Evolutionary conservation across 2,113 vertebrate genomes (phyloP).

Genomic region (Etheostoma cragini): DNA sequence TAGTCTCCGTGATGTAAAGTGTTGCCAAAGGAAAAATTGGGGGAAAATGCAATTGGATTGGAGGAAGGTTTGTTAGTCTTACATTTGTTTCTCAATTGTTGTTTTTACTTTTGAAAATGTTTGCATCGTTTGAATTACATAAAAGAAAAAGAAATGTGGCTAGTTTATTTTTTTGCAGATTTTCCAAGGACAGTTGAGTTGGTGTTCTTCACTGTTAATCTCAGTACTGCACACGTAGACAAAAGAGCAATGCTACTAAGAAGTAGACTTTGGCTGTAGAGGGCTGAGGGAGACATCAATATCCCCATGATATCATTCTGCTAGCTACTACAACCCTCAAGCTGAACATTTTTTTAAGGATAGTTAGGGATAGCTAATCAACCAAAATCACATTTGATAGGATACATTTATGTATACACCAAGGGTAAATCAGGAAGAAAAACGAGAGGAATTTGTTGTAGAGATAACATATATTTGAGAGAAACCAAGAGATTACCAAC

Average conservation of each 20-base stretch:
- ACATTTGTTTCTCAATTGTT: neutral
- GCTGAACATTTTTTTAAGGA: neutral
- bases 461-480: neutral
- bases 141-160: too few relatives aligned
- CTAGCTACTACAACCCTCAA: neutral
- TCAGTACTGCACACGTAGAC: too few relatives aligned
- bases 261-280: too few relatives aligned
- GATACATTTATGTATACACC: neutral
- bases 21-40: neutral
- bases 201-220: too few relatives aligned
- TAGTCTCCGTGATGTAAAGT: neutral
- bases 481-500: neutral
- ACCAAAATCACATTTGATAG: neutral
- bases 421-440: neutral
- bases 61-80: neutral
- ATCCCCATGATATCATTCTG: neutral
- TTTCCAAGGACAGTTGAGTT: too few relatives aligned
- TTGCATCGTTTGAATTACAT: neutral
- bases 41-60: neutral
- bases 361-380: neutral
- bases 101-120: neutral
- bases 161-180: neutral
- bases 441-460: neutral
- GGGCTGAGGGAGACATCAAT: too few relatives aligned
- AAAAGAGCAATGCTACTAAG: too few relatives aligned